phyloP scores from a whole-genome alignment of 2,888 invertebrate species.

The Leptinotarsa haldemani region DNA sequence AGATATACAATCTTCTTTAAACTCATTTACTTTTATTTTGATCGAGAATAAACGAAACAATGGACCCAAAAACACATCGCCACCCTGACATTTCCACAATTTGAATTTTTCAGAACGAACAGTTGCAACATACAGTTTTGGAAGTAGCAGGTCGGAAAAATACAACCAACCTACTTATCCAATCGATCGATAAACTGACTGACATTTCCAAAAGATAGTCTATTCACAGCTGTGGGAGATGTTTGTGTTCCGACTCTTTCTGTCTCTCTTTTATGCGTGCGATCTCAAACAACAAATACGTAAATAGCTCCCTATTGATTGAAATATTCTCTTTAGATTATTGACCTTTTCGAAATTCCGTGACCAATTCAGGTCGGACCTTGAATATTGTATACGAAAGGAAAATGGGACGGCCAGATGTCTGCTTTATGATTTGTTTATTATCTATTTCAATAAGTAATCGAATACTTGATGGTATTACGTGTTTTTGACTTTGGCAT shows the following conservation, averaged over 20 bases:
- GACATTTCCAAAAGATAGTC: slow-evolving; percentile 9
- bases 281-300: neutral
- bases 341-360: slow-evolving; percentile 27
- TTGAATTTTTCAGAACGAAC: no score
- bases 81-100: no score
- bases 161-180: neutral
- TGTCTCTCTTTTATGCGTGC: slow-evolving; percentile 2
- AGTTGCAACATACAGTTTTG: neutral
- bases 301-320: slow-evolving; percentile 27
- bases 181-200: neutral
- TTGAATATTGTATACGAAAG: slow-evolving; percentile 3
- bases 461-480: neutral
- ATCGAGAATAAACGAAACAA: no score
- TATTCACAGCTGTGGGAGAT: slow-evolving; percentile 7
- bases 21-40: no score
- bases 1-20: no score
- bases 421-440: slow-evolving; percentile 6
- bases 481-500: neutral
- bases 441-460: neutral
- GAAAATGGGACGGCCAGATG: slow-evolving; percentile 1
- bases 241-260: neutral
- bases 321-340: slow-evolving; percentile 33
- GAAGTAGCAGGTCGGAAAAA: neutral
- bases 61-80: no score
- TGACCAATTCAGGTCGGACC: slow-evolving; percentile 3